phyloP scores from a whole-genome alignment of 1,140 invertebrate species.

The Scaptomyza pallida region DNA sequence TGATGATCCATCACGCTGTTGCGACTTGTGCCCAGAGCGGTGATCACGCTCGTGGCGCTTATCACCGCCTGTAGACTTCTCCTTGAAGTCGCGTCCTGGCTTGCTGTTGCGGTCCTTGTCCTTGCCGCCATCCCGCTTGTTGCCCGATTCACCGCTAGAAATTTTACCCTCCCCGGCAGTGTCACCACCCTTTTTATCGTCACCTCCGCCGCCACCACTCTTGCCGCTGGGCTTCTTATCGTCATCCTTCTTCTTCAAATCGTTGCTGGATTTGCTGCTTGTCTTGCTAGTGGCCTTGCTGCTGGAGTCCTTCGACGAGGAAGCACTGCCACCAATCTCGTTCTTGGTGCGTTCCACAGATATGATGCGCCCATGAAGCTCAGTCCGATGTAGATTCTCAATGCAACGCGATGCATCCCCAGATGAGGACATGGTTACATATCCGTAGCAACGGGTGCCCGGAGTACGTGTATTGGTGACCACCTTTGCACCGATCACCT shows the following conservation, averaged over 20 bases:
- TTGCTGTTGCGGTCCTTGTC: conserved; percentile 52
- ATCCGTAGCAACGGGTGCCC: conserved; percentile 96
- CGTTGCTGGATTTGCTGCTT: conserved; percentile 48
- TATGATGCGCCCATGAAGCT: conserved; percentile 96
- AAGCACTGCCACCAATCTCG: conserved; percentile 82
- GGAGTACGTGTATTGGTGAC: conserved; percentile 96
- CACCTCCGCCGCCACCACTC: conserved; percentile 37
- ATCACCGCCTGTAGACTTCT: conserved; percentile 49
- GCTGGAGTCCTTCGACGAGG: conserved; percentile 31
- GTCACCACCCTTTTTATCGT: conserved; percentile 53
- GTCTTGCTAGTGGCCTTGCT: conserved; percentile 71
- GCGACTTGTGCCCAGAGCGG: conserved; percentile 50
- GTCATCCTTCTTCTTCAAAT: conserved; percentile 55
- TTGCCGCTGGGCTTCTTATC: conserved; percentile 54
- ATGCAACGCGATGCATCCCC: conserved; percentile 96
- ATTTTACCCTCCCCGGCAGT: conserved; percentile 39
- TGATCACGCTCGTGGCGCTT: conserved; percentile 64
- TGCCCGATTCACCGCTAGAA: conserved; percentile 24
- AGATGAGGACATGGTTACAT: conserved; percentile 95
- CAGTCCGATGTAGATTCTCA: conserved; percentile 93
- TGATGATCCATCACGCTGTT: conserved; percentile 33
- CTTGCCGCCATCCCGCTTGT: conserved; percentile 64
- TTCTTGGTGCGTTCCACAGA: conserved; percentile 93
- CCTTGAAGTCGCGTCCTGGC: conserved; percentile 50
- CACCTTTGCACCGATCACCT: conserved; percentile 98